phyloP scores from a whole-genome alignment of 1,140 invertebrate genomes.

The Babylonia areolata region DNA sequence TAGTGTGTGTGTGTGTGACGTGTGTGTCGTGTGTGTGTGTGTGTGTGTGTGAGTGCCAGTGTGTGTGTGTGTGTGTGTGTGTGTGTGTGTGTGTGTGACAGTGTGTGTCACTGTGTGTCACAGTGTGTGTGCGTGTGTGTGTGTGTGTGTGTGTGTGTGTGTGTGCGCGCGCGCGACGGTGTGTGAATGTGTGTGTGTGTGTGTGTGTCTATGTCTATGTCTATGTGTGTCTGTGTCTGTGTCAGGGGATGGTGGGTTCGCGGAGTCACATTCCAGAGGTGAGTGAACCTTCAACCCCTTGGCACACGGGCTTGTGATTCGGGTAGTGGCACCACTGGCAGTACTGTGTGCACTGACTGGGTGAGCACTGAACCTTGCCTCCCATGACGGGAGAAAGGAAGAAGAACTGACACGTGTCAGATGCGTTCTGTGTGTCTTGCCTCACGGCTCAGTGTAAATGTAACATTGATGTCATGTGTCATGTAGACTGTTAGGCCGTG shows the following conservation, averaged over 20 bases:
- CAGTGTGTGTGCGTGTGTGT: neutral
- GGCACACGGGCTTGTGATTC: neutral
- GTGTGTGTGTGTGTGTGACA: neutral
- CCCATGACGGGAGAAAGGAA: neutral
- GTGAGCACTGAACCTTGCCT: neutral
- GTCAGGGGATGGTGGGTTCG: too few species aligned
- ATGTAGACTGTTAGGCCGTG: too few species aligned
- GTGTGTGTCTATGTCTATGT: conserved; percentile 7
- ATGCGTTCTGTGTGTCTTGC: too few species aligned
- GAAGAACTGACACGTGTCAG: too few species aligned
- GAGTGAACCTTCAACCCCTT: neutral
- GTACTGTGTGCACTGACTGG: neutral
- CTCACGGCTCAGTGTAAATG: too few species aligned
- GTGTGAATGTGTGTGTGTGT: conserved; percentile 1
- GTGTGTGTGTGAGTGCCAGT: neutral
- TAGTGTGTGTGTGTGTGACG: neutral
- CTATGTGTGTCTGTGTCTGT: neutral
- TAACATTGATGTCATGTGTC: too few species aligned
- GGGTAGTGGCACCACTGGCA: neutral
- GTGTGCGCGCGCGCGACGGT: neutral
- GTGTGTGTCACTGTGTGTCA: neutral
- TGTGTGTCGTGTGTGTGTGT: neutral
- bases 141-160: neutral
- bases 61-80: neutral
- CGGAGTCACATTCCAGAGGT: too few species aligned